These are phyloP conservation scores for Sarcophaga subvicina DNA, from an alignment of 2,888 invertebrate species.

Conservation along the genomic window DNA sequence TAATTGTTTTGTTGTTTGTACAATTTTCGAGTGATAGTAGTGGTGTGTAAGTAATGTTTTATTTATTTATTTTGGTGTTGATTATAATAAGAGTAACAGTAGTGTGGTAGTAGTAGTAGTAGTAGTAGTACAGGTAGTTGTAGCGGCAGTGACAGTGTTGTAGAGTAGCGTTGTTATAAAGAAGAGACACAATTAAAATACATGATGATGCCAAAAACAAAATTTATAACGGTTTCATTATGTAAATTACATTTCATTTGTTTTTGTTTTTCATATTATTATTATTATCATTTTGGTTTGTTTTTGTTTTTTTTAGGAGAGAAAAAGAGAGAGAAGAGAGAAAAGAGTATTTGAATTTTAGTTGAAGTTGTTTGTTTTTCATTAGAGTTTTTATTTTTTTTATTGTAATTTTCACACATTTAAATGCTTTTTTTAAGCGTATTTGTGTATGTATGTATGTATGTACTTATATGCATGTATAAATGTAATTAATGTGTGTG, in stretches of 20 bases:
- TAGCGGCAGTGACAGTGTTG: slow-evolving; percentile 21
- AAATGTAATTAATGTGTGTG: slow-evolving; percentile 32
- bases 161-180: slow-evolving; percentile 41
- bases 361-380: slow-evolving; percentile 58
- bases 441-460: slow-evolving; percentile 44
- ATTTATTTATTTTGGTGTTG: slow-evolving; percentile 23
- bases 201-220: slow-evolving; percentile 53
- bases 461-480: slow-evolving; percentile 9
- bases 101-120: slow-evolving; percentile 15
- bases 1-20: slow-evolving; percentile 27
- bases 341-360: slow-evolving; percentile 56
- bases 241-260: slow-evolving; percentile 58
- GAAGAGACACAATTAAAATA: slow-evolving; percentile 40
- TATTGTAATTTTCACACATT: slow-evolving; percentile 49
- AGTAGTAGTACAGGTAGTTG: slow-evolving; percentile 17
- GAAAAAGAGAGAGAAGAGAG: slow-evolving; percentile 45
- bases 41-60: slow-evolving; percentile 13
- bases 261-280: slow-evolving; percentile 32
- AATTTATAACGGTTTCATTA: slow-evolving; percentile 55
- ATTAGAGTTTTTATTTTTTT: slow-evolving; percentile 56
- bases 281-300: too few relatives aligned
- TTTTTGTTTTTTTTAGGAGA: slow-evolving; percentile 39
- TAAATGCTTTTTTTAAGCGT: slow-evolving; percentile 54
- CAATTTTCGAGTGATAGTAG: background rate
- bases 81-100: slow-evolving; percentile 27